phyloP scores from a whole-genome alignment of 2,113 vertebrate genomes.

The Podilymbus podiceps region DNA sequence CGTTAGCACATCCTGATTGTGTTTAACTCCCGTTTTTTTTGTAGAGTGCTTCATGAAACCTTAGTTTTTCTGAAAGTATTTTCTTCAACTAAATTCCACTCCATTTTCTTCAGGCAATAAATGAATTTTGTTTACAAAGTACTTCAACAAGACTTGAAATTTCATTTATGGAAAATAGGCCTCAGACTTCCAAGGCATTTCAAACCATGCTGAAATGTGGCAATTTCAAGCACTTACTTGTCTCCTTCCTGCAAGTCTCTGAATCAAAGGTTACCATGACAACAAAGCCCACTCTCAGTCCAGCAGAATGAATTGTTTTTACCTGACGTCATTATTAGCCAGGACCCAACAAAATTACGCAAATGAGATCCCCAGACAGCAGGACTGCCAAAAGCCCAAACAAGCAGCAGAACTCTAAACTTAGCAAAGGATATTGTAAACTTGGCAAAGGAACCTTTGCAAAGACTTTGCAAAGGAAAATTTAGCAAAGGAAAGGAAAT shows the following conservation, averaged over 20 bases:
- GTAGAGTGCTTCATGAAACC: not conserved
- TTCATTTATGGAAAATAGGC: conserved; percentile 23
- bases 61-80: not conserved
- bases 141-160: conserved; percentile 33
- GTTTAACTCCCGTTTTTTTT: not conserved
- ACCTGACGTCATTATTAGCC: not conserved
- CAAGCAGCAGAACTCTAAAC: not conserved
- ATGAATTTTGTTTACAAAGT: conserved; percentile 51
- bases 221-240: conserved; percentile 65
- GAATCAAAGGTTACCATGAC: conserved; percentile 54
- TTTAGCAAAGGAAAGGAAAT: not conserved
- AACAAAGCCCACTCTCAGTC: conserved; percentile 5
- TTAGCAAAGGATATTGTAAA: not conserved
- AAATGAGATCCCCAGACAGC: conserved; percentile 22
- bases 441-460: too few species aligned
- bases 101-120: conserved; percentile 1
- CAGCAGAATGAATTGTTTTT: conserved; percentile 10
- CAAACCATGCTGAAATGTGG: conserved; percentile 38
- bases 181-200: not conserved
- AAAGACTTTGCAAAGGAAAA: not conserved
- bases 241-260: not conserved
- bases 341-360: not conserved
- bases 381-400: not conserved
- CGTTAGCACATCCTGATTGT: not conserved
- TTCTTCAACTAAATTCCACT: not conserved